Conservation (phyloP, 2,113 vertebrate species). For the Hirundichthys speculiger region DNA sequence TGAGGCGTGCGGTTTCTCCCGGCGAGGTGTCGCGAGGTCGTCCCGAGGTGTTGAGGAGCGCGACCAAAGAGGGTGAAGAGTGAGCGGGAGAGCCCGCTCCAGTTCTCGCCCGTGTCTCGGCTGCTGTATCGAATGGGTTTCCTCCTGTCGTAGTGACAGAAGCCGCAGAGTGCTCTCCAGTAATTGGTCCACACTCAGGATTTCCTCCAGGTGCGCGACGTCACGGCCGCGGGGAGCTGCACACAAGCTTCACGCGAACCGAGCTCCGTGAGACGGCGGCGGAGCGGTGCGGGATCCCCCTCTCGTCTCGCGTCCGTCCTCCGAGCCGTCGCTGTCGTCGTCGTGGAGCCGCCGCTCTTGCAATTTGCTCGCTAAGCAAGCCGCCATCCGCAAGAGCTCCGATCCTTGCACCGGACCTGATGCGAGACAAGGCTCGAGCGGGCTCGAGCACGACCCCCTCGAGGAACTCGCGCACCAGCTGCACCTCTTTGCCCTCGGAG, state of each 20-base stretch:
- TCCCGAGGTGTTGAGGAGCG: constrained; percentile 2
- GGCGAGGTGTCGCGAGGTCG: neutral
- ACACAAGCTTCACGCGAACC: constrained; percentile 9
- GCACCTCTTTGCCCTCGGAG: too few relatives aligned
- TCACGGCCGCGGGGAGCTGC: neutral
- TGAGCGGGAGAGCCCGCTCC: neutral
- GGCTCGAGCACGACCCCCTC: too few relatives aligned
- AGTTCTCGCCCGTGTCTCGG: constrained; percentile 7
- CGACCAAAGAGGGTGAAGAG: constrained; percentile 2
- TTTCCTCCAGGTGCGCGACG: constrained; percentile 25
- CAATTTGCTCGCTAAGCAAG: too few relatives aligned
- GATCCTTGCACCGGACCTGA: too few relatives aligned
- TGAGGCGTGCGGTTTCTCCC: neutral
- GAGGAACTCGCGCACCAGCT: too few relatives aligned
- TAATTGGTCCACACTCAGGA: constrained; percentile 15
- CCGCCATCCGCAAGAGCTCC: too few relatives aligned
- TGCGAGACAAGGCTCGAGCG: too few relatives aligned
- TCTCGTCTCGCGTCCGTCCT: neutral
- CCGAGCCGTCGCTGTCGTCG: too few relatives aligned
- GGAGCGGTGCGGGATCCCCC: neutral
- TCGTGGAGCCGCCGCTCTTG: too few relatives aligned
- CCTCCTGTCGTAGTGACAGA: neutral
- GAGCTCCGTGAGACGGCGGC: constrained; percentile 20
- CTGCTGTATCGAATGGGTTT: neutral
- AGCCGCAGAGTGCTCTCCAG: neutral